Evolutionary conservation across 1,140 invertebrate species (phyloP), one percentile per base, ranked within the genome.

Genomic region (Cherax quadricarinatus): DNA sequence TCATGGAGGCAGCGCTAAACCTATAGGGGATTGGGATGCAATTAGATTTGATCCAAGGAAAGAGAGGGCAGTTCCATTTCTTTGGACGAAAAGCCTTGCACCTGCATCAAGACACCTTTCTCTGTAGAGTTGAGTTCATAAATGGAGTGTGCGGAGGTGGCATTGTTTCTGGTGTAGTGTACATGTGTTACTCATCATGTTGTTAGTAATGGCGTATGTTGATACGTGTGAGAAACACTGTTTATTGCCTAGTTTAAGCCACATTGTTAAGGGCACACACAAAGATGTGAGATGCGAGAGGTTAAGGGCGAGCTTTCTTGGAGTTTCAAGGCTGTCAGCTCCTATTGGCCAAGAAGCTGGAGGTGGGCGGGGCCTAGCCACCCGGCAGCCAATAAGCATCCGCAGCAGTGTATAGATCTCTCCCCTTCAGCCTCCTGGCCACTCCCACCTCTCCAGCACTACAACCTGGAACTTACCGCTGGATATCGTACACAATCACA

Each of bases 311-410:
- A 62, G 83, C 88, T 89, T 89, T 89, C 88, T 89, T 89, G 51
- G 30, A 30, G 14, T 60, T 79, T 66, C 88, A 89, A 89, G 88
- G 88, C 41, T 82, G 88, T 51, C 88, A 60, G 41, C 48, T 62
- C 62, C 88, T 80, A 89, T 62, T 89, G 88, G 88, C 79, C 88
- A 89, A 89, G 88, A 89, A 70, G 88, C 88, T 82, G 88, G 21
- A 30, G 16, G 57, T 78, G 62, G 88, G 88, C 79, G 88, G 88
- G 57, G 88, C 88, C 9, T 70, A 16, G 80, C 4, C 16, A 16
- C 48, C 30, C 81, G 66, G 79, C 88, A 70, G 41, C 88, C 88
- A 89, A 89, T 89, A 24, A 83, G 41, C 30, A 53, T 5, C 12
- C 79, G 48, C 41, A 30, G 30, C 57, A n/a, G 62, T 14, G 60